Evolutionary conservation across 2,888 invertebrate species (phyloP).

Genomic region (Acrobasis consociella): DNA sequence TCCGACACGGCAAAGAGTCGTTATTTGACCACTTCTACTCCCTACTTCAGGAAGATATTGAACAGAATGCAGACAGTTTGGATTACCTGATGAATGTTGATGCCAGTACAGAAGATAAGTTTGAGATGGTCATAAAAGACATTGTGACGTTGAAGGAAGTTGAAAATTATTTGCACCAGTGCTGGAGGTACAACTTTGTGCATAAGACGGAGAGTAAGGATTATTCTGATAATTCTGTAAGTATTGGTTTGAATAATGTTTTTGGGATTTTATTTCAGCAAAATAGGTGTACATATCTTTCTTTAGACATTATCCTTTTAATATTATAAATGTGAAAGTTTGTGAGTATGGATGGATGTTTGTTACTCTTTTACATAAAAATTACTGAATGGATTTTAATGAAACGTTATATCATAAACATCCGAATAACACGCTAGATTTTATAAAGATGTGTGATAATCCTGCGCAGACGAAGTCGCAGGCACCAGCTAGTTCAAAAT

Average conservation of each 20-base stretch:
- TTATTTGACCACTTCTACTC: slow-evolving; percentile 62
- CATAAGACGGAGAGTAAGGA: slow-evolving; percentile 51
- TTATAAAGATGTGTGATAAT: too few relatives aligned
- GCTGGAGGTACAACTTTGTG: slow-evolving; percentile 69
- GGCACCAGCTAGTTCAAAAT: too few relatives aligned
- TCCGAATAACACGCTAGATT: too few relatives aligned
- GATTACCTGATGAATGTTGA: slow-evolving; percentile 61
- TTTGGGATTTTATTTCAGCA: background rate
- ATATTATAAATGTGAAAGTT: too few relatives aligned
- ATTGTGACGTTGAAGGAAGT: slow-evolving; percentile 64
- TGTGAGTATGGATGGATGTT: too few relatives aligned
- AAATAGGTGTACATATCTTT: too few relatives aligned
- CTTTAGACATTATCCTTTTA: too few relatives aligned
- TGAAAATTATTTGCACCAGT: slow-evolving; percentile 67
- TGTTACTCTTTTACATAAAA: too few relatives aligned
- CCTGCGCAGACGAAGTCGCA: too few relatives aligned
- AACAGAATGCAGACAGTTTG: slow-evolving; percentile 48
- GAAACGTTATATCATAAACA: too few relatives aligned
- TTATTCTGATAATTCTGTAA: slow-evolving; percentile 47
- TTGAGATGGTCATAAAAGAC: slow-evolving; percentile 59
- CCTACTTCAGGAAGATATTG: slow-evolving; percentile 41
- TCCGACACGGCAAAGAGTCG: slow-evolving; percentile 65
- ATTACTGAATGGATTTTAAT: too few relatives aligned
- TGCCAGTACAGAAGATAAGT: slow-evolving; percentile 70
- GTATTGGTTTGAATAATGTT: slow-evolving; percentile 32